These are phyloP conservation scores for Volucella zonaria DNA, from an alignment of 2,888 invertebrate genomes.

Conservation along the genomic window DNA sequence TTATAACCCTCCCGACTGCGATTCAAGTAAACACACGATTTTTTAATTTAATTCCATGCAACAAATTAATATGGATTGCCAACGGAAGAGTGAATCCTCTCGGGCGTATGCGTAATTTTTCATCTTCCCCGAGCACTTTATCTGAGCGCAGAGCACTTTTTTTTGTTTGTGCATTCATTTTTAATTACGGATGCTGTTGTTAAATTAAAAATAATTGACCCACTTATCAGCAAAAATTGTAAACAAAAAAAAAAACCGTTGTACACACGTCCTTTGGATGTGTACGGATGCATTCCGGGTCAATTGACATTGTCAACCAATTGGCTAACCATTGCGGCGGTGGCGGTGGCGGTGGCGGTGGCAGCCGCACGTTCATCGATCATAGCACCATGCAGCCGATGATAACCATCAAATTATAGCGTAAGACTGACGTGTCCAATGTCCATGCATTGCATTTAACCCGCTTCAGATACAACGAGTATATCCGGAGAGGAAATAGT, in stretches of 20 bases:
- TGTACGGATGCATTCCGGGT: conserved; percentile 12
- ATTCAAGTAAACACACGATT: background rate
- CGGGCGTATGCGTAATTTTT: conserved; percentile 52
- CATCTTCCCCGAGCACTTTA: conserved; percentile 4
- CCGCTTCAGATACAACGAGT: background rate
- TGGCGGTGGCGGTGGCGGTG: too few species aligned
- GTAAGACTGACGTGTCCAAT: background rate
- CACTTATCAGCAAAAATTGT: background rate
- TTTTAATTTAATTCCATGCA: conserved; percentile 36
- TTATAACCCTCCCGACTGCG: background rate
- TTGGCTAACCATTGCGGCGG: background rate
- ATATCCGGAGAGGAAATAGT: background rate
- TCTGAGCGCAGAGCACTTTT: background rate
- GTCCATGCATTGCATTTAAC: conserved; percentile 10
- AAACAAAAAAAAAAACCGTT: conserved; percentile 13
- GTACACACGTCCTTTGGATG: conserved; percentile 23
- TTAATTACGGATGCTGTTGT: conserved; percentile 41
- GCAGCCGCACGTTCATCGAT: background rate
- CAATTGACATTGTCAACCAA: conserved; percentile 43
- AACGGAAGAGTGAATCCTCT: conserved; percentile 12
- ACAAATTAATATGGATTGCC: conserved; percentile 29
- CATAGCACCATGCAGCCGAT: conserved; percentile 20
- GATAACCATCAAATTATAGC: conserved; percentile 45
- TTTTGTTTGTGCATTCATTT: conserved; percentile 48
- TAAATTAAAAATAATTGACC: conserved; percentile 50